Evolutionary conservation across 2,888 invertebrate genomes (phyloP).

Genomic region (Drosophila putrida): DNA sequence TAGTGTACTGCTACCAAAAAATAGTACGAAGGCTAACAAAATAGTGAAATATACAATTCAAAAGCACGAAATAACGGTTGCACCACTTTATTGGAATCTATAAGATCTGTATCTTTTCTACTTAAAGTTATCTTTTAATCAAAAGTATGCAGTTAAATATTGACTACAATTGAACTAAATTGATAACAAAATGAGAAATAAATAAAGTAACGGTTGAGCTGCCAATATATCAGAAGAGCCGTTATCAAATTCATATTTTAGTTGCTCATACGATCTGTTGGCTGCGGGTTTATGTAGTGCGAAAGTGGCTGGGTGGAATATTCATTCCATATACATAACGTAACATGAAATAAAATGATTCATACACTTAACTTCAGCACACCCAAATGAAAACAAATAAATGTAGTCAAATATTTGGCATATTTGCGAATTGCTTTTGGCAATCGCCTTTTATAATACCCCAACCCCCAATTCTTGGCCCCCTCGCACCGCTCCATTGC

Average conservation of each 20-base stretch:
- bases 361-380: constrained; percentile 45
- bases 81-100: background rate
- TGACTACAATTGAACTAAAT: background rate
- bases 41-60: too few relatives aligned
- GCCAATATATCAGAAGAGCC: too few relatives aligned
- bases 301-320: background rate
- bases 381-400: constrained; percentile 55
- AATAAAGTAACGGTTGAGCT: background rate
- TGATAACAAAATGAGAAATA: background rate
- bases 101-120: background rate
- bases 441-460: constrained; percentile 57
- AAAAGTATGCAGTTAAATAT: background rate
- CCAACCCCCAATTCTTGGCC: background rate
- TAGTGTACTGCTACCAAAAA: too few relatives aligned
- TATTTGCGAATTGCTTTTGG: constrained; percentile 68
- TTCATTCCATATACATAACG: constrained; percentile 10
- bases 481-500: background rate
- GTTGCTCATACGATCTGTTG: background rate
- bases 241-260: background rate
- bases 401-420: constrained; percentile 72
- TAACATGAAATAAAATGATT: constrained; percentile 40
- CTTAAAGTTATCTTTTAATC: background rate
- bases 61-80: background rate
- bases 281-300: background rate
- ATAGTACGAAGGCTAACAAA: too few relatives aligned